These are phyloP conservation scores for Bugulina stolonifera DNA, from an alignment of 2,888 invertebrate genomes.

Conservation along the genomic window DNA sequence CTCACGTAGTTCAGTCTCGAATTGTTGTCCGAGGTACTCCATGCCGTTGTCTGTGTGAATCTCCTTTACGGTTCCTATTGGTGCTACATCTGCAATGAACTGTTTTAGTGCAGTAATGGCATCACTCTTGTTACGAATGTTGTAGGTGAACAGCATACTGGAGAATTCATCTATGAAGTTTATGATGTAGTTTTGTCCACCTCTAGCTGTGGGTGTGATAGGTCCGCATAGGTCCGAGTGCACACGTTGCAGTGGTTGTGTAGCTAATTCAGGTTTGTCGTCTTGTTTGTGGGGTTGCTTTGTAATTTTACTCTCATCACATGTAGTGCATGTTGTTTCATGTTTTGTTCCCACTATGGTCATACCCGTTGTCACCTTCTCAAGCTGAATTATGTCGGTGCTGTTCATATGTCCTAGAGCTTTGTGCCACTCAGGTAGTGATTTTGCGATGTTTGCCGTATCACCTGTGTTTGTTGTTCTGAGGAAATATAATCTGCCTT, in stretches of 20 bases:
- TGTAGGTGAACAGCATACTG: no score
- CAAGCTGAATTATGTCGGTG: neutral
- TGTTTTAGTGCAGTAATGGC: neutral
- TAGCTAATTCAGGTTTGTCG: neutral
- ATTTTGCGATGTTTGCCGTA: neutral
- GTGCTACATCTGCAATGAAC: no score
- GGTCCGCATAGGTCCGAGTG: neutral
- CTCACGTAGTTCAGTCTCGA: neutral
- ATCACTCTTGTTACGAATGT: neutral
- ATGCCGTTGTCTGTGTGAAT: neutral
- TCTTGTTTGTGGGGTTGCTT: neutral
- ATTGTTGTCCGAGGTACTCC: no score
- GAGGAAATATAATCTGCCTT: neutral
- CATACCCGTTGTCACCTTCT: neutral
- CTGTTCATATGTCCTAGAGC: conserved; percentile 3
- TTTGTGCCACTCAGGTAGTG: neutral
- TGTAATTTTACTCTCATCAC: neutral
- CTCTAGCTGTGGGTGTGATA: neutral
- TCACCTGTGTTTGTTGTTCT: neutral
- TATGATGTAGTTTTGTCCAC: no score
- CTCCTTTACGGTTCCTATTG: neutral
- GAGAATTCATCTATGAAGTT: no score
- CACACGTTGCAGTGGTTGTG: neutral
- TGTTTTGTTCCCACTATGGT: neutral
- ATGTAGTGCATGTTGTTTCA: neutral